Percentiles rank a stretch among this genome's conserved stretches.
Evolutionary conservation across 2,797 vertebrate genomes (phyloP).

Genomic region (Dallia pectoralis): DNA sequence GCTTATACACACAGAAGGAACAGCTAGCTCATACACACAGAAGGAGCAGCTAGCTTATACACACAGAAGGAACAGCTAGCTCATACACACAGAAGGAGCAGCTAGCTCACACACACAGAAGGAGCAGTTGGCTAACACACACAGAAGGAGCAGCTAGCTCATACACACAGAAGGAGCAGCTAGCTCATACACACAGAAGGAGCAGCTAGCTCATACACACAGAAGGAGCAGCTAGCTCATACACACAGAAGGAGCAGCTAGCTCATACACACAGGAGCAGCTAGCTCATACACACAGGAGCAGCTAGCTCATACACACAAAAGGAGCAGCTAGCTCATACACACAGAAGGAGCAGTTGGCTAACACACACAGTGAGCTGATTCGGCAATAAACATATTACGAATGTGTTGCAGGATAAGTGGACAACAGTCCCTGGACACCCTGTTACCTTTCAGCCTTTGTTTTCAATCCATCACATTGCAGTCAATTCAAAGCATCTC

Average conservation of each 20-base stretch:
- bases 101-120: not conserved
- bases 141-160: not conserved
- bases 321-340: not conserved
- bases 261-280: not conserved
- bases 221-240: not conserved
- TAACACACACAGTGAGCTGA: slow-evolving; percentile 42
- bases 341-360: not conserved
- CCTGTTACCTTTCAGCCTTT: slow-evolving; percentile 55
- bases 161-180: slow-evolving; percentile 6
- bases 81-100: too few relatives aligned
- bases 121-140: not conserved
- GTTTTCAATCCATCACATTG: slow-evolving; percentile 51
- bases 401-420: slow-evolving; percentile 45
- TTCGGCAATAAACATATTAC: slow-evolving; percentile 51
- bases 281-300: not conserved
- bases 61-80: too few relatives aligned
- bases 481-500: slow-evolving; percentile 20
- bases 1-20: not conserved
- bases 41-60: not conserved
- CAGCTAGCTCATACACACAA: not conserved
- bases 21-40: not conserved
- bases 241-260: slow-evolving; percentile 2
- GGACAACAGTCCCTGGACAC: slow-evolving; percentile 38
- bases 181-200: not conserved
- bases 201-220: not conserved